Conservation (phyloP, 1,140 invertebrate species). For the Artemia franciscana region DNA sequence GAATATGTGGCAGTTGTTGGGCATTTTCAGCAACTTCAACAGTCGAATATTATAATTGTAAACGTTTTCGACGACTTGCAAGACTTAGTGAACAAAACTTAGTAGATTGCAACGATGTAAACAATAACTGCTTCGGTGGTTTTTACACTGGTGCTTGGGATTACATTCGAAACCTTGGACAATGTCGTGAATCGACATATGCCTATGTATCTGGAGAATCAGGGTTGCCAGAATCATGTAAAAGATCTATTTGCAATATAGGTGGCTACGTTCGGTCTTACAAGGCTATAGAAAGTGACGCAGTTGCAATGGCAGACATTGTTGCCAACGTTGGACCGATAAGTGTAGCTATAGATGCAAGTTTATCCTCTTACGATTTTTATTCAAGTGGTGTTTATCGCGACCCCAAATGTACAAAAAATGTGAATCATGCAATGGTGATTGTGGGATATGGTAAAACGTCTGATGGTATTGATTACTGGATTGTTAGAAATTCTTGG, state of each 20-base stretch:
- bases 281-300: background rate
- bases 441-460: slow-evolving; percentile 6
- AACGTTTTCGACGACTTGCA: background rate
- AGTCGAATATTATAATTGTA: slow-evolving; percentile 13
- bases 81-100: slow-evolving; percentile 8
- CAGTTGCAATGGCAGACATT: slow-evolving; percentile 2
- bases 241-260: background rate
- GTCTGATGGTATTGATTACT: slow-evolving; percentile 21
- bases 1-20: slow-evolving; percentile 20
- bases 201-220: background rate
- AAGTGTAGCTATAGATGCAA: slow-evolving; percentile 8
- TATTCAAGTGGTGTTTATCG: background rate
- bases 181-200: background rate
- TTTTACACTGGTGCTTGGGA: background rate
- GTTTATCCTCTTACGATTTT: background rate
- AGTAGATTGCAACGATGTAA: slow-evolving; percentile 7
- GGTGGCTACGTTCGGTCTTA: background rate
- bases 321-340: slow-evolving; percentile 6
- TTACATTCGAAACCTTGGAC: background rate
- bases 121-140: slow-evolving; percentile 4
- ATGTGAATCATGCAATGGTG: slow-evolving; percentile 3
- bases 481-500: slow-evolving; percentile 33
- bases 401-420: slow-evolving; percentile 5
- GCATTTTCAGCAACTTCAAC: slow-evolving; percentile 17
- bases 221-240: background rate